A percentile compares a stretch with the other conserved stretches of the same genome.
phyloP scores from a whole-genome alignment of 2,113 vertebrate species.

The Lepisosteus oculatus region DNA sequence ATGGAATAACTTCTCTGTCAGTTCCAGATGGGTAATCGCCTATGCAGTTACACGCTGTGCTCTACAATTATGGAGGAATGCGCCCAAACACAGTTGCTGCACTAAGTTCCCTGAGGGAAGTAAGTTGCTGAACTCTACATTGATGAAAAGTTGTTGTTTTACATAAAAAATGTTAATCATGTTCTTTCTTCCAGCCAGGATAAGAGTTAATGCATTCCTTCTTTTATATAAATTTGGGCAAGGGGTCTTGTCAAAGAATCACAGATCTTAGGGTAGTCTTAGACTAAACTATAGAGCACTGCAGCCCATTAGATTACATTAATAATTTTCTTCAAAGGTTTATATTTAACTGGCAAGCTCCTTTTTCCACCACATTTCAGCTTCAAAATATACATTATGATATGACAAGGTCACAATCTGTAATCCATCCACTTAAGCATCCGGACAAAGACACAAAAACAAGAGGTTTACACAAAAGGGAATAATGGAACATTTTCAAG shows the following conservation, averaged over 20 bases:
- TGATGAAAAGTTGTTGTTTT: conserved; percentile 16
- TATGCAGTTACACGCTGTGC: not conserved
- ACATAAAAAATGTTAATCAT: conserved; percentile 26
- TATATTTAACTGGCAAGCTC: no score
- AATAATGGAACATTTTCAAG: no score
- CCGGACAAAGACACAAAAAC: no score
- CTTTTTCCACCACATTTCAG: no score
- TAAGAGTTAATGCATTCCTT: conserved; percentile 19
- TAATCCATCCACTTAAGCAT: no score
- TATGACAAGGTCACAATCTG: no score
- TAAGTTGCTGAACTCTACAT: not conserved
- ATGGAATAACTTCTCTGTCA: not conserved
- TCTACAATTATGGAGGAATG: conserved; percentile 11
- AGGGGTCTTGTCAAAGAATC: not conserved
- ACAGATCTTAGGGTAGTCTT: not conserved
- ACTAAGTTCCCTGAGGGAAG: conserved; percentile 15
- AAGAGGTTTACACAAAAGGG: no score
- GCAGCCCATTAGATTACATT: not conserved
- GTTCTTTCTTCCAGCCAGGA: conserved; percentile 22
- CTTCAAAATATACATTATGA: no score
- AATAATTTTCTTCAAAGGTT: no score
- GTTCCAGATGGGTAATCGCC: not conserved
- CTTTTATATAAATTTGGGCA: not conserved
- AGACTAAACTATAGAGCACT: not conserved
- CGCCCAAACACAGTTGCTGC: conserved; percentile 8